Percentiles rank a stretch among this genome's conserved stretches.
phyloP scores from a whole-genome alignment of 2,113 vertebrate species.

The Grallaria varia region DNA sequence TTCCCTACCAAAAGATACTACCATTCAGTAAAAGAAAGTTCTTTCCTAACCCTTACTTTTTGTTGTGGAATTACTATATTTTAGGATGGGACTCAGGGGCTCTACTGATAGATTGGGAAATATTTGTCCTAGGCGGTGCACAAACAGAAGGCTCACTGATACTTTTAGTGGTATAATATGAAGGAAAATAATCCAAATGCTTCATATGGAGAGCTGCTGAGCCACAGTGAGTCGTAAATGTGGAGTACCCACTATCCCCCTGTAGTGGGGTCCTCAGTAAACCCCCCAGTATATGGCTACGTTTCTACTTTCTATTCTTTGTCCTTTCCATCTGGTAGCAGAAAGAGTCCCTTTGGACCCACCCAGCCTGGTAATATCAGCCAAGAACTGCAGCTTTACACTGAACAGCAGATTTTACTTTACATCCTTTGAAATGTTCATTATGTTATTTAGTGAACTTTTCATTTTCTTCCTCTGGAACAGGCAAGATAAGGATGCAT shows the following conservation, averaged over 20 bases:
- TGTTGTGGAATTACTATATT: neutral
- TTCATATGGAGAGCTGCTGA: neutral
- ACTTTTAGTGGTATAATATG: neutral
- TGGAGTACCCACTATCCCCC: neutral
- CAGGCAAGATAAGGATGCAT: neutral
- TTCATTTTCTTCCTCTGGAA: conserved; percentile 17
- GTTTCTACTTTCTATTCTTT: neutral
- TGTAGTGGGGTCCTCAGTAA: neutral
- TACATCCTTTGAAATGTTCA: neutral
- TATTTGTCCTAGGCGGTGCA: neutral
- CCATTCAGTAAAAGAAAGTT: neutral
- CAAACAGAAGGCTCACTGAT: neutral
- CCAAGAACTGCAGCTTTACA: neutral
- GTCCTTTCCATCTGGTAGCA: neutral
- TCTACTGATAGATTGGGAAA: neutral
- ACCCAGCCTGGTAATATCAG: neutral
- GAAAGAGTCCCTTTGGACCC: neutral
- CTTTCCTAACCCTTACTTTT: neutral
- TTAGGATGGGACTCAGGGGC: neutral
- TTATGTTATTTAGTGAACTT: conserved; percentile 30
- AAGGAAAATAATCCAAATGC: neutral
- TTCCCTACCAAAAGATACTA: neutral
- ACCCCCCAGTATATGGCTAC: neutral
- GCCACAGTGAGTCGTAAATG: neutral
- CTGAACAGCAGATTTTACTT: neutral